Evolutionary conservation across 2,888 invertebrate species (phyloP), one percentile per base, ranked within the genome.

Genomic region (Perizoma flavofasciatum): DNA sequence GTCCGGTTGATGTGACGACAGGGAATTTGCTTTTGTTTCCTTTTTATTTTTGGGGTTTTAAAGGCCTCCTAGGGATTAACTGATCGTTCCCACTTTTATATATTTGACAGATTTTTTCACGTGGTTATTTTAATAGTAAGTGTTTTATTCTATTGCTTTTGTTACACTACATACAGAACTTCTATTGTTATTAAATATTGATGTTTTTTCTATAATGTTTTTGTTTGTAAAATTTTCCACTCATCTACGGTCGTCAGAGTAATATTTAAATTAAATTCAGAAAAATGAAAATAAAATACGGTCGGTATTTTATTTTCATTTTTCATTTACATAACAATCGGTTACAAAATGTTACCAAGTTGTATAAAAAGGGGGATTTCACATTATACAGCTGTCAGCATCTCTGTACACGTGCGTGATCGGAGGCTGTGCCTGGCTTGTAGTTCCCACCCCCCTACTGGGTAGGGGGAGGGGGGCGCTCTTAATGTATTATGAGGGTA

Each of bases 401-500:
- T 57, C 53, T 61, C 10, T 33, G 43, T 33, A 49, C 55, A 59
- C 55, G 59, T 55, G 58, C 61, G 53, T 49, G 33, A 58, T 40
- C 34, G 37, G 11, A 47, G 32, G 35, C 34, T 59, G 45, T 49
- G 49, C 50, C 50, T 51, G 45, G 45, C 55, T 48, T 41, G 6
- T 40, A 11, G 9, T 6, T 32, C 44, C 54, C 43, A 35, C 7
- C 39, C 34, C 51, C 34, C 37, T 44, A 6, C 44, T 10, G 10
- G 45, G 5, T 43, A 10, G n/a, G 9, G 46, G 48, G 41, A 10
- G 50, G 50, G 39, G 37, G 47, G 37, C 6, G 46, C 35, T 45
- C 58, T 55, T 55, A 58, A 55, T 55, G 58, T 55, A 58, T 55
- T 62, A 58, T 58, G 51, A 55, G 48, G 58, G 54, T 62, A 62